phyloP scores from a whole-genome alignment of 1,140 invertebrate species.

The Cecropterus lyciades region DNA sequence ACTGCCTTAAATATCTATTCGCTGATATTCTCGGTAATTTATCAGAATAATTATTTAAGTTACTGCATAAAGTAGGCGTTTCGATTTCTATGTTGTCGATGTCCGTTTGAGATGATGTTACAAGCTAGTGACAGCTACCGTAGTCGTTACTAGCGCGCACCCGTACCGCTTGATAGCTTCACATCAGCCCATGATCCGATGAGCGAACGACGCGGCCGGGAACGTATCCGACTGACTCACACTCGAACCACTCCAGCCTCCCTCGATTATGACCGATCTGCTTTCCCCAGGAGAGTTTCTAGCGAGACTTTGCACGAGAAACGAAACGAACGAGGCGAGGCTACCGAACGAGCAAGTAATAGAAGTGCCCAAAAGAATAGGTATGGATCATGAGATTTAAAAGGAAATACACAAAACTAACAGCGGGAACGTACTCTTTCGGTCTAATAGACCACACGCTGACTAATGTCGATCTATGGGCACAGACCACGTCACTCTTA shows the following conservation, averaged over 20 bases:
- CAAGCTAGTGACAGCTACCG: conserved; percentile 59
- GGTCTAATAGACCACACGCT: conserved; percentile 40
- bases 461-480: conserved; percentile 50
- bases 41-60: conserved; percentile 48
- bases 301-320: conserved; percentile 69
- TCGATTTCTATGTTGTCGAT: conserved; percentile 72
- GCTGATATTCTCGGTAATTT: conserved; percentile 85
- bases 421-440: conserved; percentile 42
- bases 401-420: conserved; percentile 50
- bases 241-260: conserved; percentile 6
- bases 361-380: conserved; percentile 54
- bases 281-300: conserved; percentile 71
- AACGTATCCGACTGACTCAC: conserved; percentile 6
- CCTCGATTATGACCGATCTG: conserved; percentile 48
- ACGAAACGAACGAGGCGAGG: conserved; percentile 48
- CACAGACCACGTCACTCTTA: conserved; percentile 45
- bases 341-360: conserved; percentile 48
- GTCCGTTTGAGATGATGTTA: conserved; percentile 66
- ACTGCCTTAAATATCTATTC: conserved; percentile 87
- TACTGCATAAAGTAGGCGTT: conserved; percentile 66
- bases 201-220: conserved; percentile 40
- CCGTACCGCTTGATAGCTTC: conserved; percentile 62
- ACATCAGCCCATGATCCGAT: conserved; percentile 43
- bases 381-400: conserved; percentile 51
- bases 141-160: conserved; percentile 65